Conservation (phyloP, 2,888 invertebrate species). For the Acheta domesticus region DNA sequence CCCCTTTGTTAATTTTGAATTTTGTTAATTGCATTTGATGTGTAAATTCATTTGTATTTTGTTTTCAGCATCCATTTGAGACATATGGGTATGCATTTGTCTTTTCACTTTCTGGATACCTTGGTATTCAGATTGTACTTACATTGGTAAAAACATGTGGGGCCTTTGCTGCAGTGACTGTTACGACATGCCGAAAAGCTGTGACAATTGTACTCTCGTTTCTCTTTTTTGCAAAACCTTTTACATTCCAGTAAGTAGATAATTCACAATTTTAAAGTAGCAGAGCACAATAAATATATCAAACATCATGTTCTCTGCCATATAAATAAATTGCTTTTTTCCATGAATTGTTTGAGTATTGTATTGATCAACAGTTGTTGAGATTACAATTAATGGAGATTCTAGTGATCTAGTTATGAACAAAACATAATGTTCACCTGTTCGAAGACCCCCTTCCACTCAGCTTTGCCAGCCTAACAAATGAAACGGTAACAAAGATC, state of each 20-base stretch:
- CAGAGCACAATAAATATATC: background rate
- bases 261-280: background rate
- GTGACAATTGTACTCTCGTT: constrained; percentile 91
- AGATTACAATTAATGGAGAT: background rate
- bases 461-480: too few species aligned
- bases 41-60: constrained; percentile 24
- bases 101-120: constrained; percentile 84
- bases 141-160: constrained; percentile 85
- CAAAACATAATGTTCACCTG: too few species aligned
- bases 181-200: constrained; percentile 86
- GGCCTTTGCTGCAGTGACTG: constrained; percentile 89
- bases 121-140: constrained; percentile 90
- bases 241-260: constrained; percentile 78
- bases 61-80: constrained; percentile 62
- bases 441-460: too few species aligned
- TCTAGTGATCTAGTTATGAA: too few species aligned
- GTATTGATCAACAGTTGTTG: too few species aligned
- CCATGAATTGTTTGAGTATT: background rate
- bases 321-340: constrained; percentile 23
- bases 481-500: too few species aligned
- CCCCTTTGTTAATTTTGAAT: background rate
- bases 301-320: constrained; percentile 21
- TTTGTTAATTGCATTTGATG: background rate
- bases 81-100: constrained; percentile 83
- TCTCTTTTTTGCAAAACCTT: constrained; percentile 89